Percentiles rank a stretch among this genome's conserved stretches.
Evolutionary conservation across 2,888 invertebrate genomes (phyloP).

Genomic region (Scaptomyza polygonia): DNA sequence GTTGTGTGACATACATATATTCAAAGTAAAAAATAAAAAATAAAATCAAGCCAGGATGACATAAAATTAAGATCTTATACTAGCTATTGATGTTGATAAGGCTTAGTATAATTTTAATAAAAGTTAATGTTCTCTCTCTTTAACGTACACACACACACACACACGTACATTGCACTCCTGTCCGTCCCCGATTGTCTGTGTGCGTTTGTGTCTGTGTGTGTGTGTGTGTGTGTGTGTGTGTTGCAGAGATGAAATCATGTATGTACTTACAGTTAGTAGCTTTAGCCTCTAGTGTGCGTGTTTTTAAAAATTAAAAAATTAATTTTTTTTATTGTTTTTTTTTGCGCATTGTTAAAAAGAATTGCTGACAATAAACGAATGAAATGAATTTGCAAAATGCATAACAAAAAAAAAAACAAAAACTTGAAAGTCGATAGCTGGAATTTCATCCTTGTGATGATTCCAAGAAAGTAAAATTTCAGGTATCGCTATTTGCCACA

Average conservation of each 20-base stretch:
- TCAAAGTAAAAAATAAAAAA: no score
- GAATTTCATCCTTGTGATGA: neutral
- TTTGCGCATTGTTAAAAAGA: slow-evolving; percentile 38
- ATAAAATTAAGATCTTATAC: no score
- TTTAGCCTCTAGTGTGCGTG: slow-evolving; percentile 6
- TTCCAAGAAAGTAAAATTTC: slow-evolving; percentile 1
- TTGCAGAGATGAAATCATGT: slow-evolving; percentile 18
- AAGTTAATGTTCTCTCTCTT: slow-evolving; percentile 25
- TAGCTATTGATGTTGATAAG: no score
- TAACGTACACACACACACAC: slow-evolving; percentile 15
- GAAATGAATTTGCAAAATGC: slow-evolving; percentile 37
- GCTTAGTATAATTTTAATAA: slow-evolving; percentile 42
- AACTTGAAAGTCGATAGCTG: slow-evolving; percentile 12
- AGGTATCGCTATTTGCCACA: slow-evolving; percentile 28
- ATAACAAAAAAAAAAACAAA: slow-evolving; percentile 31
- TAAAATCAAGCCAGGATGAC: no score
- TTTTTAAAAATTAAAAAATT: neutral
- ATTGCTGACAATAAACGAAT: slow-evolving; percentile 72
- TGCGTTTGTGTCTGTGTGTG: slow-evolving; percentile 16
- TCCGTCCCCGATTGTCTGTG: slow-evolving; percentile 63
- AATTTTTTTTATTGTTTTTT: neutral
- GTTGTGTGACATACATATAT: no score
- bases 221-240: slow-evolving; percentile 19
- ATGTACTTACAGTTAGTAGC: slow-evolving; percentile 46
- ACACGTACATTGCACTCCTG: slow-evolving; percentile 32